Conservation (phyloP, 1,140 invertebrate species). For the Drosophila miranda region DNA sequence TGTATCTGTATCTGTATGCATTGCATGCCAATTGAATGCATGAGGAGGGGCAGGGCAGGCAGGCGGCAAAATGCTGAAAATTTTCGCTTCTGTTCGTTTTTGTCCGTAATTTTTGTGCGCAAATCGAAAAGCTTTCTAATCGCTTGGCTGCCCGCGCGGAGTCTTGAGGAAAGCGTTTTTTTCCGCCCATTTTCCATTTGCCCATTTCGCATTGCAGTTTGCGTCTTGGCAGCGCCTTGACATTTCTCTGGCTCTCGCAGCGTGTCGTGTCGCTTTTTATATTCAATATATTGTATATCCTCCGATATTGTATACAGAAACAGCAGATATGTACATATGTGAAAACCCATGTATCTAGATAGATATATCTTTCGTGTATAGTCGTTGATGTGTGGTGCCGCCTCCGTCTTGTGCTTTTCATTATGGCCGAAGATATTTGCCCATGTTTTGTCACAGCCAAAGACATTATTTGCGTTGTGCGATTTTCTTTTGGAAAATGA, state of each 20-base stretch:
- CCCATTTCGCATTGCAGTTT: slow-evolving; percentile 74
- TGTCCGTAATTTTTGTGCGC: slow-evolving; percentile 68
- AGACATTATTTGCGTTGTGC: slow-evolving; percentile 65
- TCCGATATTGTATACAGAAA: slow-evolving; percentile 19
- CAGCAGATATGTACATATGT: slow-evolving; percentile 10
- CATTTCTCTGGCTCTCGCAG: slow-evolving; percentile 55
- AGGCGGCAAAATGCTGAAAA: slow-evolving; percentile 21
- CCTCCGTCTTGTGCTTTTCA: slow-evolving; percentile 36
- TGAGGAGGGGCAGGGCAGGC: background rate
- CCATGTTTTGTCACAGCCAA: slow-evolving; percentile 53
- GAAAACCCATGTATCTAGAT: slow-evolving; percentile 7
- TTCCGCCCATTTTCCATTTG: slow-evolving; percentile 29
- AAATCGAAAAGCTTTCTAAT: slow-evolving; percentile 76
- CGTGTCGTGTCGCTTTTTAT: slow-evolving; percentile 53
- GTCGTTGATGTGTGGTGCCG: slow-evolving; percentile 15
- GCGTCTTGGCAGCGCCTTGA: slow-evolving; percentile 63
- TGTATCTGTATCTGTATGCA: slow-evolving; percentile 39
- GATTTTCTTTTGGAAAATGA: slow-evolving; percentile 68
- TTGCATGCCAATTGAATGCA: slow-evolving; percentile 37
- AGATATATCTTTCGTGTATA: slow-evolving; percentile 5
- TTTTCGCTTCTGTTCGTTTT: slow-evolving; percentile 49
- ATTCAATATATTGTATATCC: slow-evolving; percentile 23
- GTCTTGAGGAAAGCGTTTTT: slow-evolving; percentile 16
- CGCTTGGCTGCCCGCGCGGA: slow-evolving; percentile 50
- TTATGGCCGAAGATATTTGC: slow-evolving; percentile 57